A percentile compares a stretch with the other conserved stretches of the same genome.
phyloP scores from a whole-genome alignment of 2,797 vertebrate species.

The Streptopelia turtur region DNA sequence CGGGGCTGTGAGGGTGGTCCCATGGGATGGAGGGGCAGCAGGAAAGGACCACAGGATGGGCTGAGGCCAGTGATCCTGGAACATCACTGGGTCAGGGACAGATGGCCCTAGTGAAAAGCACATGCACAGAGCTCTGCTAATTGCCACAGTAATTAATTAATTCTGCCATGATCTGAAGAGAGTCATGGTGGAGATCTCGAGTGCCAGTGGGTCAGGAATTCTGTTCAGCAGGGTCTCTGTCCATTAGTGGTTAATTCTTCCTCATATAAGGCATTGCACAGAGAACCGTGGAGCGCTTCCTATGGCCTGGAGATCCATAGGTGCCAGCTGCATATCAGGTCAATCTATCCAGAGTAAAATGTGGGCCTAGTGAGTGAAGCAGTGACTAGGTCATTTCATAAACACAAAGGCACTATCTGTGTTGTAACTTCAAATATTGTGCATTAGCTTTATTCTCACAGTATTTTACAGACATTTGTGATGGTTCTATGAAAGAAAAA shows the following conservation, averaged over 20 bases:
- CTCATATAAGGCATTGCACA: accelerated
- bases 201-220: neutral
- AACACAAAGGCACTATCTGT: neutral
- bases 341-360: neutral
- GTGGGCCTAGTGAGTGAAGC: neutral
- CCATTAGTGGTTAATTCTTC: neutral
- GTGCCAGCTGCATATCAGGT: neutral
- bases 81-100: neutral
- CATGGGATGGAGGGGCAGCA: no score
- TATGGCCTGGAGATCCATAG: neutral
- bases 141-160: neutral
- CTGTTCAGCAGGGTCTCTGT: neutral
- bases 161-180: neutral
- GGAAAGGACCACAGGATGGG: neutral
- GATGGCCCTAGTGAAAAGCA: neutral
- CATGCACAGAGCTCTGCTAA: neutral
- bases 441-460: neutral
- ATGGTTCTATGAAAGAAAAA: neutral
- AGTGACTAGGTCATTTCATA: neutral
- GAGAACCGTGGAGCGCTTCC: neutral
- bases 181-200: neutral
- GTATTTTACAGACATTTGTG: neutral
- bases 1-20: accelerated
- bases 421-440: neutral
- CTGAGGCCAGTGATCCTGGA: neutral